Conservation (phyloP, 2,888 invertebrate genomes). For the Drosophila neonasuta region DNA sequence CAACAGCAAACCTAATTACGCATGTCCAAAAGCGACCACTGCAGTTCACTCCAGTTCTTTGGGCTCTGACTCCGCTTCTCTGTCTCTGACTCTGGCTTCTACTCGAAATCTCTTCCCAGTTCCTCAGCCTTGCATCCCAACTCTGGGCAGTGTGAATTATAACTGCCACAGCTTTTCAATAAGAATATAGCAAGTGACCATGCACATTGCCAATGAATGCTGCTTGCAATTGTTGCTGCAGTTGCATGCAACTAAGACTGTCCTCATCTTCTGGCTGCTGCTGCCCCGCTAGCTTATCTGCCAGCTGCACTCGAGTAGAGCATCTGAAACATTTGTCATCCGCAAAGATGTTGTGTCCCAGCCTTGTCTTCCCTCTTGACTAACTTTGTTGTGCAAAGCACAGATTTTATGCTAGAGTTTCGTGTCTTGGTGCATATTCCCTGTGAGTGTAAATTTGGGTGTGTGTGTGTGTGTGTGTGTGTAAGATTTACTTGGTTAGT, state of each 20-base stretch:
- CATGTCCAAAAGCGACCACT: slow-evolving; percentile 63
- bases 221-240: slow-evolving; percentile 23
- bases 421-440: slow-evolving; percentile 9
- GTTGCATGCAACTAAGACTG: slow-evolving; percentile 18
- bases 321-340: slow-evolving; percentile 66
- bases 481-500: slow-evolving; percentile 24
- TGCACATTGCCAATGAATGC: slow-evolving; percentile 6
- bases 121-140: slow-evolving; percentile 28
- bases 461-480: neutral
- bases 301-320: slow-evolving; percentile 17
- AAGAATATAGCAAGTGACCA: slow-evolving; percentile 42
- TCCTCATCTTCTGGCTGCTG: neutral
- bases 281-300: slow-evolving; percentile 11
- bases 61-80: neutral
- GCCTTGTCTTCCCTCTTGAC: neutral
- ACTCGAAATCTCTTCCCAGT: neutral
- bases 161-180: slow-evolving; percentile 43
- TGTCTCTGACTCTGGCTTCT: too few relatives aligned
- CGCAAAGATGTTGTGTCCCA: slow-evolving; percentile 41
- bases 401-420: slow-evolving; percentile 57
- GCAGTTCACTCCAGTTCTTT: slow-evolving; percentile 28
- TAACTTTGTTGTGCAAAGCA: slow-evolving; percentile 29
- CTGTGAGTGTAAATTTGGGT: too few relatives aligned
- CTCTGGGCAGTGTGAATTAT: slow-evolving; percentile 3
- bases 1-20: slow-evolving; percentile 76